Evolutionary conservation across 1,140 invertebrate species (phyloP).

Genomic region (Drosophila pandora): DNA sequence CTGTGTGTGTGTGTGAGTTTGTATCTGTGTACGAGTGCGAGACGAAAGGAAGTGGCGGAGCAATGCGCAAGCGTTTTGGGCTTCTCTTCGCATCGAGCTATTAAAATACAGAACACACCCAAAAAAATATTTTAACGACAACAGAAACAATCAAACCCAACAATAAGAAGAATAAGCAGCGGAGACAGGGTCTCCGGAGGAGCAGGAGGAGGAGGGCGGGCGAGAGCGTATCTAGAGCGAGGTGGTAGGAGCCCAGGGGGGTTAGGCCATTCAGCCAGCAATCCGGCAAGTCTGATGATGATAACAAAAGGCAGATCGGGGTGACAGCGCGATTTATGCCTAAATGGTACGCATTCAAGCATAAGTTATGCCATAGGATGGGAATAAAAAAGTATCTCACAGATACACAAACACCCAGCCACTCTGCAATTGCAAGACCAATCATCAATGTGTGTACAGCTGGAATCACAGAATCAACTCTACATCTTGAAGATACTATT

Average conservation of each 20-base stretch:
- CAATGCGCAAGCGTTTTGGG: constrained; percentile 65
- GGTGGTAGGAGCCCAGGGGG: not conserved
- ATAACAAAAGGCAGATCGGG: constrained; percentile 69
- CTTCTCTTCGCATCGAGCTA: constrained; percentile 55
- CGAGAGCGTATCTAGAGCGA: not conserved
- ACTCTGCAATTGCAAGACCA: constrained; percentile 20
- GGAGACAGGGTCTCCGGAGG: not conserved
- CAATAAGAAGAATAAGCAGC: constrained; percentile 8
- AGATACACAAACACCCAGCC: constrained; percentile 30
- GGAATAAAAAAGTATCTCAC: constrained; percentile 47
- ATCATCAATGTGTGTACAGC: constrained; percentile 21
- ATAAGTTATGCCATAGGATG: constrained; percentile 65
- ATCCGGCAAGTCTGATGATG: constrained; percentile 36
- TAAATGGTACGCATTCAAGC: constrained; percentile 78
- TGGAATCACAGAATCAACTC: constrained; percentile 1
- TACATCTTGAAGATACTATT: constrained; percentile 1
- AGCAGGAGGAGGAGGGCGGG: not conserved
- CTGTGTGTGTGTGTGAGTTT: constrained; percentile 11
- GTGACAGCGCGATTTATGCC: constrained; percentile 78
- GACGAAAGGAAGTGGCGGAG: constrained; percentile 74
- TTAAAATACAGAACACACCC: constrained; percentile 82
- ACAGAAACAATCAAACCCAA: constrained; percentile 50
- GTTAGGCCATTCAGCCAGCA: not conserved
- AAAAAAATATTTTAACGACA: constrained; percentile 79
- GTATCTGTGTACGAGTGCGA: constrained; percentile 20